Conservation (phyloP, 2,888 invertebrate species). For the Epicampocera succincta region DNA sequence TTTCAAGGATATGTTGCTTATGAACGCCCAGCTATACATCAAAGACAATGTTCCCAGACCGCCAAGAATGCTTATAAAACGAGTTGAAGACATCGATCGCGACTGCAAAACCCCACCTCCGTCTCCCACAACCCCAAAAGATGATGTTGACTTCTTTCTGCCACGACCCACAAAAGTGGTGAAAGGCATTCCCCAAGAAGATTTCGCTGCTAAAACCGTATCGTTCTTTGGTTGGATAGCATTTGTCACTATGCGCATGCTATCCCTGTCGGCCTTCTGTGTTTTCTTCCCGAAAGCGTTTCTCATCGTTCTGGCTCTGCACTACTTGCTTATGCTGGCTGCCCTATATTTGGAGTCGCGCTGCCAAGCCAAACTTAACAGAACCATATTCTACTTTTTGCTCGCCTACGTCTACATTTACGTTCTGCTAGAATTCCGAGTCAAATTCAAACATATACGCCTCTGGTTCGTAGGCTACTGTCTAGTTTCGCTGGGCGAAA, state of each 20-base stretch:
- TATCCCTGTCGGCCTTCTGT: constrained; percentile 87
- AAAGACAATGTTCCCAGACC: constrained; percentile 83
- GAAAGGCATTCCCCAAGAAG: constrained; percentile 88
- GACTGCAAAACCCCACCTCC: constrained; percentile 49
- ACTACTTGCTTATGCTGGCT: constrained; percentile 86
- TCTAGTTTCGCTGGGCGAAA: constrained; percentile 85
- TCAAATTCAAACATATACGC: constrained; percentile 88
- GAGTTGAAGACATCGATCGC: constrained; percentile 81
- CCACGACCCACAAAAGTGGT: constrained; percentile 82
- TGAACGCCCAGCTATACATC: constrained; percentile 84
- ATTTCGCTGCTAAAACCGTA: constrained; percentile 86
- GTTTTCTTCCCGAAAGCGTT: constrained; percentile 86
- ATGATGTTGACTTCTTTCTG: constrained; percentile 79
- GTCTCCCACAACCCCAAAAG: constrained; percentile 72
- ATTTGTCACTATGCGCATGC: constrained; percentile 87
- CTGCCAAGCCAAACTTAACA: constrained; percentile 82
- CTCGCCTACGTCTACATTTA: constrained; percentile 89
- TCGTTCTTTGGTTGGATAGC: constrained; percentile 90
- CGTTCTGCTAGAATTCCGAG: constrained; percentile 89
- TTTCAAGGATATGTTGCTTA: constrained; percentile 82
- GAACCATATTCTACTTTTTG: constrained; percentile 85
- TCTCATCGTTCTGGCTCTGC: constrained; percentile 84
- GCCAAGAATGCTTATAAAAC: constrained; percentile 81
- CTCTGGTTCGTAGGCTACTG: constrained; percentile 88
- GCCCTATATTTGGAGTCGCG: constrained; percentile 86